Base-by-base conservation (phyloP, 1,140 invertebrate genomes). In the Ephestia elutella region DNA sequence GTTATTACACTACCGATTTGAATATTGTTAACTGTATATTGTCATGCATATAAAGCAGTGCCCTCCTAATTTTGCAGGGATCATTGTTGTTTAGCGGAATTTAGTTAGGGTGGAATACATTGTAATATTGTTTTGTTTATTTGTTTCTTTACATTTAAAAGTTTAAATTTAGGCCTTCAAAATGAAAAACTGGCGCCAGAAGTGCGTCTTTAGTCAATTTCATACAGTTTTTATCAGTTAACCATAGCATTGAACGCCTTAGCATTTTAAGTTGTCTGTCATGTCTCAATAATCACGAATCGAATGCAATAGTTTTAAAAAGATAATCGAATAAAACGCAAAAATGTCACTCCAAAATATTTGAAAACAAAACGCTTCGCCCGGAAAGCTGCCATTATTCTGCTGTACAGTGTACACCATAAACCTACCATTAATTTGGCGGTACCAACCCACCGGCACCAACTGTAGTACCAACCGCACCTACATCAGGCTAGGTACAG, bases 401-500 rank as follows among this genome's bases (percentile, higher is more conserved):
- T 11, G 38, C 21, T 11, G 19, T 17, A 35, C 44, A 19, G 20
- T 21, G 19, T 25, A 59, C 49, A 60, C 58, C 25, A 59, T 63
- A 63, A 63, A 56, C 59, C 56, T 49, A 58, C 57, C 65, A 65
- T 67, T 63, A 69, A 66, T 62, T 68, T 58, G 59, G 60, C 28
- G 30, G 48, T 58, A 64, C 59, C 69, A 62, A 65, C 65, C 59
- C 48, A 49, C 49, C 56, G 50, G 53, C 59, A 64, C 51, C 57
- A 62, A 62, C 67, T 60, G 63, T 56, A 59, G 58, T 60, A 63
- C 62, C 74, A 63, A 56, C 83, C 80, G 78, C 82, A 85, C 73
- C 73, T 86, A 75, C 75, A 80, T 87, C 80, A 82, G 66, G 71
- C 68, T 76, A 76, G 70, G 78, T 81, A 82, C 80, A 71, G 81